Conservation (phyloP, 64 coral and sea anemone species). For the Pocillopora verrucosa region DNA sequence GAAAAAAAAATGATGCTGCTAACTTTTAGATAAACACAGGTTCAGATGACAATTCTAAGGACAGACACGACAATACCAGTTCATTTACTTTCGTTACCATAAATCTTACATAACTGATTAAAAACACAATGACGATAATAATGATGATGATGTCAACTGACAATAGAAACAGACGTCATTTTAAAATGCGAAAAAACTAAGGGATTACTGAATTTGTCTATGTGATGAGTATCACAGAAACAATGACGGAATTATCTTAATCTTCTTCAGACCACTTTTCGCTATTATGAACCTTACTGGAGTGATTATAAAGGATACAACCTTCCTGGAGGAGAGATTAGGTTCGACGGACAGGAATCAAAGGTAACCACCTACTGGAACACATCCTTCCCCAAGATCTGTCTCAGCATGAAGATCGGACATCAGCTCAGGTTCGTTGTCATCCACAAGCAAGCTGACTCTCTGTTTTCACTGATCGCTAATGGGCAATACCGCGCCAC, state of each 20-base stretch:
- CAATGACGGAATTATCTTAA: neutral
- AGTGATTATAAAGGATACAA: neutral
- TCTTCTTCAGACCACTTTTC: neutral
- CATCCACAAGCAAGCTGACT: neutral
- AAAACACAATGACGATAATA: too few species aligned
- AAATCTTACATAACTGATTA: too few species aligned
- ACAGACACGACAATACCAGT: too few species aligned
- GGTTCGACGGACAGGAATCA: neutral
- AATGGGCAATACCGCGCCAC: too few species aligned
- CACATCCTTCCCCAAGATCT: neutral
- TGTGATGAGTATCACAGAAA: neutral
- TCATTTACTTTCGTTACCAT: too few species aligned
- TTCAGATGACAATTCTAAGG: too few species aligned
- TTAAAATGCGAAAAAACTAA: neutral
- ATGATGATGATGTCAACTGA: too few species aligned
- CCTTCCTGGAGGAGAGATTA: neutral
- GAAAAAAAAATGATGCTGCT: too few species aligned
- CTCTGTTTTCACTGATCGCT: neutral
- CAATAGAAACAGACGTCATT: too few species aligned
- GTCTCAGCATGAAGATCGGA: constrained; percentile 3
- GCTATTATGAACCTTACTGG: neutral
- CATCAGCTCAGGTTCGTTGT: neutral
- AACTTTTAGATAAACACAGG: too few species aligned
- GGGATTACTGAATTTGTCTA: neutral
- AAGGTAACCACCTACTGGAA: constrained; percentile 1